Percentiles rank a stretch among this genome's conserved stretches.
phyloP scores from a whole-genome alignment of 1,140 invertebrate genomes.

The Tetramorium alpestre region DNA sequence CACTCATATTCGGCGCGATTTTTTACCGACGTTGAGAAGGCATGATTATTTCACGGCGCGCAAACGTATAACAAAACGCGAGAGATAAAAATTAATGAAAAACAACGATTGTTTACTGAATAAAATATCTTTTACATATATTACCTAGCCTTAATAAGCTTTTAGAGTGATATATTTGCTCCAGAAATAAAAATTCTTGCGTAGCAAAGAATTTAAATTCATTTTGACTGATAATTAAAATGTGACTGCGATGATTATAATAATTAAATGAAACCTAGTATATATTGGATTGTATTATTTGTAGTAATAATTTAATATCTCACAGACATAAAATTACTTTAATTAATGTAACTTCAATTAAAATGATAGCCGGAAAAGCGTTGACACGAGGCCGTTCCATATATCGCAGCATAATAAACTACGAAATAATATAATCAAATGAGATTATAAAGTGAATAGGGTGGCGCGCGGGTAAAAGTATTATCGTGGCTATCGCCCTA shows the following conservation, averaged over 20 bases:
- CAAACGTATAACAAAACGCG: not conserved
- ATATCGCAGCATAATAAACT: slow-evolving; percentile 34
- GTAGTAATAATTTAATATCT: slow-evolving; percentile 22
- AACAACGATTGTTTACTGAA: not conserved
- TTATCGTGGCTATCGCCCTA: not conserved
- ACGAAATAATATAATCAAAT: slow-evolving; percentile 27
- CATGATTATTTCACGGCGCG: not conserved
- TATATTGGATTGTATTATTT: slow-evolving; percentile 24
- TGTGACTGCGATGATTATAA: not conserved
- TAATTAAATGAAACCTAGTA: slow-evolving; percentile 16
- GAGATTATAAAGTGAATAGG: slow-evolving; percentile 1
- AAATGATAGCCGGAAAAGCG: slow-evolving; percentile 4
- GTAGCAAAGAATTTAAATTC: not conserved
- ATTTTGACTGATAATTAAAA: slow-evolving; percentile 16
- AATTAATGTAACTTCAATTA: slow-evolving; percentile 48
- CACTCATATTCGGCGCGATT: not conserved
- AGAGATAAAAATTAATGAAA: not conserved
- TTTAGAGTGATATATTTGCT: not conserved
- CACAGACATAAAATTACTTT: not conserved
- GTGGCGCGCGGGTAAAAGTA: slow-evolving; percentile 8
- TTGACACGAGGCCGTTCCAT: not conserved
- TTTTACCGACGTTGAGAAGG: not conserved
- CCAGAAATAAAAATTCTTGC: not conserved
- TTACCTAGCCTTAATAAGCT: not conserved
- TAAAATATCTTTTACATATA: not conserved